Evolutionary conservation across 1,140 invertebrate genomes (phyloP).

Genomic region (Cardiocondyla obscurior): DNA sequence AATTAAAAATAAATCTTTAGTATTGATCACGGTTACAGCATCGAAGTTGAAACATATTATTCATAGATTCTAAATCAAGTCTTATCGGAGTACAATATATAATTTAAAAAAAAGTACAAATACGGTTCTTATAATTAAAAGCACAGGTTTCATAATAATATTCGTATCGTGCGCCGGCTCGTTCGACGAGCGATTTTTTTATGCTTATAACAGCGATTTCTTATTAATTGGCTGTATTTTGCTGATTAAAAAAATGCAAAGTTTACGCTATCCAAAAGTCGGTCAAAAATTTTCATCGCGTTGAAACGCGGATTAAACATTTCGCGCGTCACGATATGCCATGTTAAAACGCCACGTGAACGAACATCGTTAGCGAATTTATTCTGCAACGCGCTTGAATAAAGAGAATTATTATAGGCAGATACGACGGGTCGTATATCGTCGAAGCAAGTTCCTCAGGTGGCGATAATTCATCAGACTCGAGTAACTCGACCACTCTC

Average conservation of each 20-base stretch:
- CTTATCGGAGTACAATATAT: not conserved
- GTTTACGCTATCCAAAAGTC: not conserved
- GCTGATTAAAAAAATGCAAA: not conserved
- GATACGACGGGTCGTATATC: slow-evolving; percentile 51
- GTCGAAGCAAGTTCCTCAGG: slow-evolving; percentile 51
- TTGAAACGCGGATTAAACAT: slow-evolving; percentile 13
- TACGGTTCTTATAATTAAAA: not conserved
- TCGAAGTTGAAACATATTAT: not conserved
- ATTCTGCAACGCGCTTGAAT: slow-evolving; percentile 7
- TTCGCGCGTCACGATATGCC: not conserved
- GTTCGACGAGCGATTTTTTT: not conserved
- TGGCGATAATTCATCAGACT: slow-evolving; percentile 70
- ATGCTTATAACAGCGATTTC: not conserved
- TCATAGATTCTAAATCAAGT: not conserved
- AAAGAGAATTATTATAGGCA: slow-evolving; percentile 42
- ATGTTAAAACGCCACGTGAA: slow-evolving; percentile 23
- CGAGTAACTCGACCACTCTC: slow-evolving; percentile 58
- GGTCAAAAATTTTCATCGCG: not conserved
- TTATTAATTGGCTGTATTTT: slow-evolving; percentile 11
- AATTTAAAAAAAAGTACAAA: no score
- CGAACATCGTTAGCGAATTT: slow-evolving; percentile 48
- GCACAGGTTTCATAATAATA: slow-evolving; percentile 2
- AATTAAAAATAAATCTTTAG: not conserved
- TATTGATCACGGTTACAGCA: not conserved
- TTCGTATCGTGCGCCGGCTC: not conserved